Conservation (phyloP, 1,140 invertebrate species). For the Aleiodes sp. region DNA sequence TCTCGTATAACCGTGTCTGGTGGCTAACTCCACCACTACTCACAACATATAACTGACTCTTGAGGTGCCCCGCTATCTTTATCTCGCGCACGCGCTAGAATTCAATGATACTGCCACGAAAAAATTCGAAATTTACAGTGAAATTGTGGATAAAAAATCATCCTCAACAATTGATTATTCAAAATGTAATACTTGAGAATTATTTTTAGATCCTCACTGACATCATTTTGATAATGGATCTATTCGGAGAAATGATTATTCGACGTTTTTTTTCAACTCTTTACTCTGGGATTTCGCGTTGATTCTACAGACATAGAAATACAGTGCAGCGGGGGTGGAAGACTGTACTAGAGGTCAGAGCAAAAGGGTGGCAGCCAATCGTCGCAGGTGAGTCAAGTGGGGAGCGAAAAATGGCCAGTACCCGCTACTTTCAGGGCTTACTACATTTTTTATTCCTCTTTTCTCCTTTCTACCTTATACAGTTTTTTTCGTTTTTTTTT, state of each 20-base stretch:
- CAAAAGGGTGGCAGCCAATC: slow-evolving; percentile 59
- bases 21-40: neutral
- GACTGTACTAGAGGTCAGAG: slow-evolving; percentile 57
- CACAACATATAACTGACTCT: neutral
- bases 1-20: neutral
- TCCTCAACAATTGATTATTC: neutral
- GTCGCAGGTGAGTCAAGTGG: slow-evolving; percentile 59
- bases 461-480: slow-evolving; percentile 41
- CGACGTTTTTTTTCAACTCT: too few relatives aligned
- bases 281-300: neutral
- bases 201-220: too few relatives aligned
- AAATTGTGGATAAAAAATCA: too few relatives aligned
- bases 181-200: too few relatives aligned
- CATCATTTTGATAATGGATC: too few relatives aligned
- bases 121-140: neutral
- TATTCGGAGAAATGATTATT: too few relatives aligned
- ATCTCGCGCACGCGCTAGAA: slow-evolving; percentile 22
- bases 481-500: too few relatives aligned
- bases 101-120: neutral
- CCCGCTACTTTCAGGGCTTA: slow-evolving; percentile 29
- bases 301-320: neutral
- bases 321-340: neutral
- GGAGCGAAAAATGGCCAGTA: slow-evolving; percentile 63
- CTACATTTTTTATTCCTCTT: slow-evolving; percentile 14
- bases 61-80: slow-evolving; percentile 17